Evolutionary conservation across 2,888 invertebrate species (phyloP), one percentile per base, ranked within the genome.

Genomic region (Cheilosia vernalis): DNA sequence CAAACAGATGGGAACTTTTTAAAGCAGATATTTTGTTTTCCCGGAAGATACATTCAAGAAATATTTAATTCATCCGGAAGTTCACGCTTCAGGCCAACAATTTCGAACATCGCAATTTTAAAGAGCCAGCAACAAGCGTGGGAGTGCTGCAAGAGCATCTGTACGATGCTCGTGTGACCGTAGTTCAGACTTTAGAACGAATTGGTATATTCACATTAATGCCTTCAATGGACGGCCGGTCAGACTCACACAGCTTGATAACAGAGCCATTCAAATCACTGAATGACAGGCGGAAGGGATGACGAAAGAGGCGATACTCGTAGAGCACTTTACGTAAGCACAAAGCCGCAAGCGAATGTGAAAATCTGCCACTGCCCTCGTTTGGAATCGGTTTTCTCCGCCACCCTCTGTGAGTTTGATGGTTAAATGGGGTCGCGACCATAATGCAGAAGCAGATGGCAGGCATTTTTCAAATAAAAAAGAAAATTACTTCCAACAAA

Each of bases 241-340:
- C 42, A 27, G 55, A 55, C 15, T 44, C 67, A 42, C 40, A 40
- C 37, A 37, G 64, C 24, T 53, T 70, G 69, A 69, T 69, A 69
- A 69, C 66, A 55, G 17, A 42, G 13, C 17, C 40, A 37, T 64
- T 37, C 7, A n/a, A 37, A 61, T 66, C 9, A 13, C 5, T 19
- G 27, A n/a, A 13, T n/a, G n/a, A 3, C n/a, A 17, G 19, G 9
- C 56, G 37, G 37, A 24, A 9, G 19, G 49, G n/a, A 33, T 33
- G 33, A 10, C 15, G 7, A 24, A 47, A 21, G 24, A 51, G 13
- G 27, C 6, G 47, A 17, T 37, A 19, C n/a, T 69, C 63, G 63
- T 53, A 33, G 33, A 63, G n/a, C 33, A 55, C 24, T 64, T 74
- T 74, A 74, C 64, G 74, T 74, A 74, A 74, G 74, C 21, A 17